These are phyloP conservation scores for Tetheella fluctuosa DNA, from an alignment of 2,888 invertebrate species.

Conservation along the genomic window DNA sequence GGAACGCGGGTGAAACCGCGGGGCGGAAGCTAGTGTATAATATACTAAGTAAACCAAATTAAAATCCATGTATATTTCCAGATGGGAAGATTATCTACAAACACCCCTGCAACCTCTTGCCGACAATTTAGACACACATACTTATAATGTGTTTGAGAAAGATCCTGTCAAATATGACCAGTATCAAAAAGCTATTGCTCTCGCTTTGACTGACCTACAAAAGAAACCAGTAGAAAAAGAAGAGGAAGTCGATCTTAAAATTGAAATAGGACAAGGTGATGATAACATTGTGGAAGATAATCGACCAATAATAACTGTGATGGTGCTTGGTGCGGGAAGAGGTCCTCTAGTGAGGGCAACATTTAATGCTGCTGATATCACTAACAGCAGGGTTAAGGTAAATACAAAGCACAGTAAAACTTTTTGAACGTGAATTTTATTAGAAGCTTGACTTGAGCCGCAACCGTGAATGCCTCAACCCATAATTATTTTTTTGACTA, in stretches of 20 bases:
- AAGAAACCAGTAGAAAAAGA: slow-evolving; percentile 39
- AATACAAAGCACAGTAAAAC: slow-evolving; percentile 5
- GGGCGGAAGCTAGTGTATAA: too few relatives aligned
- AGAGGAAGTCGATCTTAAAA: slow-evolving; percentile 16
- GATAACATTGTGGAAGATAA: slow-evolving; percentile 11
- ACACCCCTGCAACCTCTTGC: slow-evolving; percentile 96
- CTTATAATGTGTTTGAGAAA: slow-evolving; percentile 99
- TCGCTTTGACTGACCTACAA: slow-evolving; percentile 87
- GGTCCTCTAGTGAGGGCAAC: slow-evolving; percentile 97
- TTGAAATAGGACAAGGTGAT: slow-evolving; percentile 10
- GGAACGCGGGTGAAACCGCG: too few relatives aligned
- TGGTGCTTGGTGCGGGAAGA: slow-evolving; percentile 97
- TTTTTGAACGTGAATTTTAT: not conserved
- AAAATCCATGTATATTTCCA: slow-evolving; percentile 56
- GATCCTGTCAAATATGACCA: slow-evolving; percentile 97
- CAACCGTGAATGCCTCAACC: too few relatives aligned
- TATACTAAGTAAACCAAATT: not conserved
- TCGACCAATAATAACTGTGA: slow-evolving; percentile 82
- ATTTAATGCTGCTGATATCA: slow-evolving; percentile 91
- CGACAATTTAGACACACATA: slow-evolving; percentile 97
- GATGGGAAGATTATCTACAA: slow-evolving; percentile 97
- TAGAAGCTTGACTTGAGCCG: too few relatives aligned
- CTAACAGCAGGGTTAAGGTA: slow-evolving; percentile 88
- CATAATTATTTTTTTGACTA: too few relatives aligned
- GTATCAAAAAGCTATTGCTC: slow-evolving; percentile 91